Conservation (phyloP, 2,797 vertebrate species). For the Pygocentrus nattereri region DNA sequence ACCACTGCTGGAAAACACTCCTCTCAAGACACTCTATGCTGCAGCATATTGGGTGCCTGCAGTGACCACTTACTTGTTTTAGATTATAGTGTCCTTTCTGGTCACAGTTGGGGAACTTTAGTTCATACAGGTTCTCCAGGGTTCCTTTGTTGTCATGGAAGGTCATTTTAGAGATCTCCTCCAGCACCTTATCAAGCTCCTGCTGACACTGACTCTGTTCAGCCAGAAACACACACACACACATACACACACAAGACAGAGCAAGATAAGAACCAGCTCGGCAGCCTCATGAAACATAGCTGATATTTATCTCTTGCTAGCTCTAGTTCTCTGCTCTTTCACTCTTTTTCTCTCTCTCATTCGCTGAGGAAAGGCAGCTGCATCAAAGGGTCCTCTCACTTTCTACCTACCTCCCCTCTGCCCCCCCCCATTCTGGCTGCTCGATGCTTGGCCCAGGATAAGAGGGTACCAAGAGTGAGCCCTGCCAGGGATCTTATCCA, state of each 20-base stretch:
- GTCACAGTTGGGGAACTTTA: constrained; percentile 97
- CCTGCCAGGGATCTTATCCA: constrained; percentile 73
- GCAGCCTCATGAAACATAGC: constrained; percentile 54
- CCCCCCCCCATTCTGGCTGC: constrained; percentile 48
- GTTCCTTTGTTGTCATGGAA: constrained; percentile 90
- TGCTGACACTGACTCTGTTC: constrained; percentile 89
- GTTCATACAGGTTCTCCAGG: constrained; percentile 90
- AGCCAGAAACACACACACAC: constrained; percentile 20
- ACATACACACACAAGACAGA: constrained; percentile 32
- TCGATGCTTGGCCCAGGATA: constrained; percentile 73
- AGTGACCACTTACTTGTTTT: constrained; percentile 85
- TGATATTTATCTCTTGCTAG: constrained; percentile 55
- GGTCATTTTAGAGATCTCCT: constrained; percentile 91
- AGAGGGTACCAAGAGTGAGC: constrained; percentile 64
- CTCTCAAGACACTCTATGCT: background rate
- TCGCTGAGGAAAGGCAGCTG: constrained; percentile 39
- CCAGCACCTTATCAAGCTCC: constrained; percentile 90
- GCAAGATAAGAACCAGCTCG: constrained; percentile 55
- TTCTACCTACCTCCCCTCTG: background rate
- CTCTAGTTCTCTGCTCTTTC: constrained; percentile 49
- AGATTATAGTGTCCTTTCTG: constrained; percentile 90
- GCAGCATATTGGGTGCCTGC: background rate
- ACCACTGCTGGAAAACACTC: background rate
- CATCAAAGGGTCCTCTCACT: constrained; percentile 52
- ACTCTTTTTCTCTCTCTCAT: constrained; percentile 18